phyloP scores from a whole-genome alignment of 1,140 invertebrate genomes.

The Zaprionus gabonicus region DNA sequence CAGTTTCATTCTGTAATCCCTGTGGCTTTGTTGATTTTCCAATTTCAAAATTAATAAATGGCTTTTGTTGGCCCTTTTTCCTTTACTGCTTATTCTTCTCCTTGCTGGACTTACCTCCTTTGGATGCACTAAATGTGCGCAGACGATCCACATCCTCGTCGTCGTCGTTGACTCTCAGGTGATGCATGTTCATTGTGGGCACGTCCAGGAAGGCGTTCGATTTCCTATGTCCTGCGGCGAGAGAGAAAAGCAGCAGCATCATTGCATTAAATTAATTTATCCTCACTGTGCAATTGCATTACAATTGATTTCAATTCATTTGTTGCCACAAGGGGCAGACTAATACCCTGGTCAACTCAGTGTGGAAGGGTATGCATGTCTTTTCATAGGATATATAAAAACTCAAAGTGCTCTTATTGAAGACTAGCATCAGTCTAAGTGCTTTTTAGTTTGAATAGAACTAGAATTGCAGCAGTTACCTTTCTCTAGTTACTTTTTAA shows the following conservation, averaged over 20 bases:
- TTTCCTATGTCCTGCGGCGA: conserved; percentile 86
- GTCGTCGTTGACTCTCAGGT: conserved; percentile 85
- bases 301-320: conserved; percentile 25
- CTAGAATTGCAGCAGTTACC: no score
- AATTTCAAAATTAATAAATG: conserved; percentile 77
- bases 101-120: conserved; percentile 89
- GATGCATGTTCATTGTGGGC: conserved; percentile 86
- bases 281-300: conserved; percentile 26
- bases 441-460: no score
- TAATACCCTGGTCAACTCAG: not conserved
- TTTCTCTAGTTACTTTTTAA: no score
- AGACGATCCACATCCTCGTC: conserved; percentile 94
- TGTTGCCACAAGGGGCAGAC: not conserved
- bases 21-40: conserved; percentile 66
- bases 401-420: no score
- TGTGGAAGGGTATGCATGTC: not conserved
- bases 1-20: no score
- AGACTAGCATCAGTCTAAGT: no score
- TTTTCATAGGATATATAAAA: no score
- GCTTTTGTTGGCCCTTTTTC: conserved; percentile 12
- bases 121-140: conserved; percentile 95
- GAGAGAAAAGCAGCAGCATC: conserved; percentile 2
- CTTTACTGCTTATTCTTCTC: conserved; percentile 36
- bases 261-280: conserved; percentile 36
- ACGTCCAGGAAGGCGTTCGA: conserved; percentile 93